Evolutionary conservation across 2,797 vertebrate genomes (phyloP).

Genomic region (Poeciliopsis presidionis): DNA sequence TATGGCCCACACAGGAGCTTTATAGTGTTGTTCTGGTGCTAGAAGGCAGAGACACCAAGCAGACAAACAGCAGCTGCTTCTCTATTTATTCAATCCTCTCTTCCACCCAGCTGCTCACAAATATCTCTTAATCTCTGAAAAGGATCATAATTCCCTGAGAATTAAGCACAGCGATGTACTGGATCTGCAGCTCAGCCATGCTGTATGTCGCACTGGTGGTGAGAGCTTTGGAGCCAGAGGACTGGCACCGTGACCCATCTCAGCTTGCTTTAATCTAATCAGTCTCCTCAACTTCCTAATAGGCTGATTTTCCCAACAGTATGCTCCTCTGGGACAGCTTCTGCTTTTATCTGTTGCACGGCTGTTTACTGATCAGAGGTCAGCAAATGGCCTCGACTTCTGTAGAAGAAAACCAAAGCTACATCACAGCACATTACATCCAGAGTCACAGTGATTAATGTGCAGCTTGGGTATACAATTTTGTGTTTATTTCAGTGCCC

Average conservation of each 20-base stretch:
- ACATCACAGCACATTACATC: constrained; percentile 62
- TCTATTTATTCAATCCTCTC: constrained; percentile 52
- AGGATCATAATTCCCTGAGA: constrained; percentile 41
- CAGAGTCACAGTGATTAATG: constrained; percentile 70
- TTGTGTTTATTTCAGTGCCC: constrained; percentile 60
- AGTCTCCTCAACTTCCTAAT: constrained; percentile 70
- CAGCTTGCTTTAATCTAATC: constrained; percentile 67
- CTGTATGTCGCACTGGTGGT: constrained; percentile 23
- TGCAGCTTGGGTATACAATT: constrained; percentile 48
- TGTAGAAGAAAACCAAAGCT: constrained; percentile 56
- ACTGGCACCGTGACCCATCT: constrained; percentile 57
- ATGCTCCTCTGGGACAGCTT: constrained; percentile 46
- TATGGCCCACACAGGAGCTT: constrained; percentile 60
- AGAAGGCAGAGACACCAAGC: constrained; percentile 58
- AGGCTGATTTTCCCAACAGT: constrained; percentile 58
- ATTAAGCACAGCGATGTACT: constrained; percentile 29
- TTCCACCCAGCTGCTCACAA: constrained; percentile 49
- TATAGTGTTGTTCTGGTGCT: constrained; percentile 56
- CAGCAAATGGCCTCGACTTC: constrained; percentile 49
- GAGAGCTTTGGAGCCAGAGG: constrained; percentile 54
- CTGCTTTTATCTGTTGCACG: constrained; percentile 60
- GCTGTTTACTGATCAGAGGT: constrained; percentile 65
- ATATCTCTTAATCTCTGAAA: constrained; percentile 58
- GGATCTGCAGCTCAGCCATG: constrained; percentile 10
- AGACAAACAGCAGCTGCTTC: constrained; percentile 63